Percentiles rank a stretch among this genome's conserved stretches.
These are phyloP conservation scores for Onychomys leucogaster DNA, from an alignment of 2,797 vertebrate species.

Conservation along the genomic window DNA sequence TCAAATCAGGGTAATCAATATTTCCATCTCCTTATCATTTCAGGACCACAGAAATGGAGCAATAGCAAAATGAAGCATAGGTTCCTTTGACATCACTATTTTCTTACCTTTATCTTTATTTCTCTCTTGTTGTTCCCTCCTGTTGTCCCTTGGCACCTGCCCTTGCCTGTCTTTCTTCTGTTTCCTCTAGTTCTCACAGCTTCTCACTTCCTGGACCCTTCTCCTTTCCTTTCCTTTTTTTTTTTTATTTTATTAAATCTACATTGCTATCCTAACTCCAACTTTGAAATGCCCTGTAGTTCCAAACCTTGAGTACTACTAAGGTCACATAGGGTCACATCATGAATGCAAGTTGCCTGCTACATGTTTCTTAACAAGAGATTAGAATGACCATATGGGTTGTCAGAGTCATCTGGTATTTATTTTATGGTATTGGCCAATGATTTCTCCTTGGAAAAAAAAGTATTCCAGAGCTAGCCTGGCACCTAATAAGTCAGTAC, in stretches of 20 bases:
- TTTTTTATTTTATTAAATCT: background rate
- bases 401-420: constrained; percentile 58
- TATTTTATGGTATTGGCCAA: constrained; percentile 26
- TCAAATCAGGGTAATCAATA: background rate
- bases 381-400: constrained; percentile 25
- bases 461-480: background rate
- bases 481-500: constrained; percentile 41
- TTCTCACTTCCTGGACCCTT: background rate
- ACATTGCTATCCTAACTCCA: background rate
- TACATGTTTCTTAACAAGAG: constrained; percentile 43
- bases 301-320: background rate
- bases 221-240: background rate
- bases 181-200: constrained; percentile 16
- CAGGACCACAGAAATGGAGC: constrained; percentile 6
- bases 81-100: background rate
- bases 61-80: constrained; percentile 21
- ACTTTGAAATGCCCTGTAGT: background rate
- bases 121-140: background rate
- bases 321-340: background rate
- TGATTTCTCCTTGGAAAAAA: constrained; percentile 48
- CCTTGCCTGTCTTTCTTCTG: background rate
- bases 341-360: background rate
- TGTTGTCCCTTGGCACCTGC: background rate
- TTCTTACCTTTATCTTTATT: constrained; percentile 18
- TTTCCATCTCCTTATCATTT: background rate